These are phyloP conservation scores for Anthoscopus minutus DNA, from an alignment of 2,113 vertebrate species.

Conservation along the genomic window DNA sequence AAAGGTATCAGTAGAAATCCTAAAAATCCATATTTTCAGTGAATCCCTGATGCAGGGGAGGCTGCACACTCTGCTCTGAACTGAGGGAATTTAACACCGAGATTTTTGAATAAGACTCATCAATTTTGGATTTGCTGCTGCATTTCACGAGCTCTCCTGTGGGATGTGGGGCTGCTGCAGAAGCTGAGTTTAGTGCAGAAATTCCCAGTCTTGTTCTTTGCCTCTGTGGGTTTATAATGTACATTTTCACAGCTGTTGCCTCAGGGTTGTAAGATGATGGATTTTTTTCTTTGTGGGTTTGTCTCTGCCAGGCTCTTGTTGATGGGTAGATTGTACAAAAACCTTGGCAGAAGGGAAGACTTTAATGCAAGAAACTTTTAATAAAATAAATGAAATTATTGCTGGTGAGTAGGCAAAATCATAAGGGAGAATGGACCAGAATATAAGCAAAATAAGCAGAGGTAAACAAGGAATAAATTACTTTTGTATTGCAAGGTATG, in stretches of 20 bases:
- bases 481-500: background rate
- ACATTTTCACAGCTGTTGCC: background rate
- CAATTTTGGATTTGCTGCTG: background rate
- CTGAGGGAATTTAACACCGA: background rate
- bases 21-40: background rate
- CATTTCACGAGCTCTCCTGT: background rate
- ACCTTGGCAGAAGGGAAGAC: background rate
- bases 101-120: background rate
- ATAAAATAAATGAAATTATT: background rate
- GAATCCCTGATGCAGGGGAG: background rate
- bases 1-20: background rate
- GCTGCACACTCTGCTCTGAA: background rate
- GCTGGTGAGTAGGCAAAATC: background rate
- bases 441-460: background rate
- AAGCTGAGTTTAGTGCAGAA: background rate
- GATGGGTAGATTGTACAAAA: background rate
- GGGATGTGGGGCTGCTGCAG: background rate
- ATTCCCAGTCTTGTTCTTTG: background rate
- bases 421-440: background rate
- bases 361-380: background rate
- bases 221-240: background rate
- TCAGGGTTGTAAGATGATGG: background rate
- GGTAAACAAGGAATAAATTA: background rate
- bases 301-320: background rate
- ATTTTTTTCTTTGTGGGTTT: background rate